Evolutionary conservation across 2,797 vertebrate species (phyloP).

Genomic region (Hirundo rustica): DNA sequence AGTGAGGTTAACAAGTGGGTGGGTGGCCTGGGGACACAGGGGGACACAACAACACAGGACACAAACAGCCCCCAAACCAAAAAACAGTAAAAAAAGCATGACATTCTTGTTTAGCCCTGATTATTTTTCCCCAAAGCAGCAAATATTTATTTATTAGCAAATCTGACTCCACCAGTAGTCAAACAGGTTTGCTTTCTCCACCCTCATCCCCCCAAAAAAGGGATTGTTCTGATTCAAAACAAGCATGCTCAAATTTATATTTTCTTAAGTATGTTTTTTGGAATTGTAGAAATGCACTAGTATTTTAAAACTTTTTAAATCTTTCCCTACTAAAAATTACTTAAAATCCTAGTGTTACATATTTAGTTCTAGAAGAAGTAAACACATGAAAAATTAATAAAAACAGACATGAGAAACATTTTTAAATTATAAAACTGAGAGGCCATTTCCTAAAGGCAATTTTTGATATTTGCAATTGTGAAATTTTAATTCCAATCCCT

Average conservation of each 20-base stretch:
- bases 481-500: background rate
- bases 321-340: background rate
- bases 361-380: background rate
- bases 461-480: background rate
- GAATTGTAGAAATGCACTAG: background rate
- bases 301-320: background rate
- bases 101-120: background rate
- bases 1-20: background rate
- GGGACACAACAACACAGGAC: background rate
- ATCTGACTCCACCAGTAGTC: background rate
- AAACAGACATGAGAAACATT: background rate
- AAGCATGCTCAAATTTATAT: background rate
- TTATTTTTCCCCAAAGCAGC: background rate
- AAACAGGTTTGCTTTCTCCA: background rate
- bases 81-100: background rate
- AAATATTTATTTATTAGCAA: background rate
- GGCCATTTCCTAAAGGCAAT: background rate
- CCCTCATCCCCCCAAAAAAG: rapidly evolving
- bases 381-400: background rate
- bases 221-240: background rate
- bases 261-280: background rate
- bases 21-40: too few relatives aligned
- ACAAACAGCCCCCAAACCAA: background rate
- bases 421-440: background rate
- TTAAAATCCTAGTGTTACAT: background rate